Evolutionary conservation across 2,113 vertebrate genomes (phyloP).

Genomic region (Phyllostomus discolor): DNA sequence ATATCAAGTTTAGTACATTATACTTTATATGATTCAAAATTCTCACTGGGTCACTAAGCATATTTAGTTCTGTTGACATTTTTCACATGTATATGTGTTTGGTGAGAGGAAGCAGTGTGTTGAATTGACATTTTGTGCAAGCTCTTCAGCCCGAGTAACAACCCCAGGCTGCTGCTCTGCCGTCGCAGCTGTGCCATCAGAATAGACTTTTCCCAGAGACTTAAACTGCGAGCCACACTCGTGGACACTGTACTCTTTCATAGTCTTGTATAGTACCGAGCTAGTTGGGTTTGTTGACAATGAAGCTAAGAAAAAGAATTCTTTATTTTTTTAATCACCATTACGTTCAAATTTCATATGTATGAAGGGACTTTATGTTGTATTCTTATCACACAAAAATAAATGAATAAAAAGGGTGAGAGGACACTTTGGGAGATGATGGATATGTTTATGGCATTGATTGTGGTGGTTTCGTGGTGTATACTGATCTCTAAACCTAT

Average conservation of each 20-base stretch:
- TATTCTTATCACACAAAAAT: background rate
- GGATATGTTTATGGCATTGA: background rate
- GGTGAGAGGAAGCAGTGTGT: background rate
- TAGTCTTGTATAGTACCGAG: background rate
- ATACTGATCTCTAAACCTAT: background rate
- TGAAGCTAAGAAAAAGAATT: background rate
- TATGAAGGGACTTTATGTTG: background rate
- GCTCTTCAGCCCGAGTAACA: background rate
- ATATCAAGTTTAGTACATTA: background rate
- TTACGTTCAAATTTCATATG: background rate
- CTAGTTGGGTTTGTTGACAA: background rate
- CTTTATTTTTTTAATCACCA: background rate
- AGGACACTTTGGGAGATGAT: background rate
- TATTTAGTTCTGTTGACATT: background rate
- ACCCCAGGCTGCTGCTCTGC: too few relatives aligned
- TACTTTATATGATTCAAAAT: background rate
- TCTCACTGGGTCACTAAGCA: background rate
- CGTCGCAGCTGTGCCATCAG: background rate
- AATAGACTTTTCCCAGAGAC: background rate
- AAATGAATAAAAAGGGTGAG: background rate
- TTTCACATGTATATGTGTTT: background rate
- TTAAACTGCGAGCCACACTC: background rate
- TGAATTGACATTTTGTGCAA: background rate
- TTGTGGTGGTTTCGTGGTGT: background rate
- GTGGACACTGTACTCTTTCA: background rate